Conservation (phyloP, 2,797 vertebrate genomes). For the Novumbra hubbsi region DNA sequence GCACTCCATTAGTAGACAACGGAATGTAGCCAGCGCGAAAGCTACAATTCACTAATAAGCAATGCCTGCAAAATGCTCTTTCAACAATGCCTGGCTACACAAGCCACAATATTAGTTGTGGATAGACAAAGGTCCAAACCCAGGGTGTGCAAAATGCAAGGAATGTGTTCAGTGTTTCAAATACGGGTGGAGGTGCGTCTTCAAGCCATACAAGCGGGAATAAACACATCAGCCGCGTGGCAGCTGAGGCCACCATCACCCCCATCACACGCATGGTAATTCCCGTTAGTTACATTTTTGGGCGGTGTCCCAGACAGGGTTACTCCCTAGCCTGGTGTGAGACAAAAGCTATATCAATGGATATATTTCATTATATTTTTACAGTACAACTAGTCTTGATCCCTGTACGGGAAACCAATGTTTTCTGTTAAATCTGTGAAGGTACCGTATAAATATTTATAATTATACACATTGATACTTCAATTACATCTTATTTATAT, state of each 20-base stretch:
- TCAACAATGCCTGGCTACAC: constrained; percentile 29
- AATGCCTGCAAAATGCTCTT: constrained; percentile 13
- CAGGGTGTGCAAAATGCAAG: constrained; percentile 22
- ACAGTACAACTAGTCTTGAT: no score
- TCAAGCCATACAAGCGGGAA: constrained; percentile 21
- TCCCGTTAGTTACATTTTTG: no score
- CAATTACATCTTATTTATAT: no score
- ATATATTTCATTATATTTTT: no score
- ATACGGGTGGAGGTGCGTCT: constrained; percentile 25
- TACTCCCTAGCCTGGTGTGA: no score
- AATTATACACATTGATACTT: no score
- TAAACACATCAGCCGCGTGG: constrained; percentile 12
- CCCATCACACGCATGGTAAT: constrained; percentile 1
- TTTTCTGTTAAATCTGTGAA: no score
- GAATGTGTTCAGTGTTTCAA: constrained; percentile 16
- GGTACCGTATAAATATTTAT: no score
- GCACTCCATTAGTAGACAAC: neutral
- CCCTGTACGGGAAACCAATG: no score
- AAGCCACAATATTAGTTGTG: constrained; percentile 16
- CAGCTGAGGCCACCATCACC: neutral
- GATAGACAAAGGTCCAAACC: constrained; percentile 27
- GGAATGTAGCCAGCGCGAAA: neutral
- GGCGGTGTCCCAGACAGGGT: no score
- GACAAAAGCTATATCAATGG: no score
- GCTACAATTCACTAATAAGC: neutral